phyloP scores from a whole-genome alignment of 2,113 vertebrate species.

The Sciurus niger region DNA sequence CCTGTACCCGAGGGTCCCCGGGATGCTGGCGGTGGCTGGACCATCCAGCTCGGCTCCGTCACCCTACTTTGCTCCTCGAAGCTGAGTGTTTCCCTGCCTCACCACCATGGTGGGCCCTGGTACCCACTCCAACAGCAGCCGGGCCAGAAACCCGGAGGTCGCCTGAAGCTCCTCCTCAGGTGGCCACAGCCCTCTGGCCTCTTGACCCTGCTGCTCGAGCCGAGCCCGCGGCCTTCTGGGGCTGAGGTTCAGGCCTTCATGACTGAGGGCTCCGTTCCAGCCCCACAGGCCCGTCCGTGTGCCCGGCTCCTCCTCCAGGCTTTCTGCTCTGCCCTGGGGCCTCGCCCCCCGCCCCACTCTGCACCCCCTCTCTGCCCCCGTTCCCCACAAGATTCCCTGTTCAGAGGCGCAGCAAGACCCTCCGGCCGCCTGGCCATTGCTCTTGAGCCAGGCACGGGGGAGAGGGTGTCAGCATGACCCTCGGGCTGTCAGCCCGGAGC shows the following conservation, averaged over 20 bases:
- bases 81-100: neutral
- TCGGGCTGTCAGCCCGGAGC: no score
- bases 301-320: neutral
- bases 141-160: neutral
- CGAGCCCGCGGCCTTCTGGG: no score
- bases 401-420: no score
- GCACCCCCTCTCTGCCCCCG: neutral
- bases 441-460: no score
- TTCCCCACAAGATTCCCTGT: no score
- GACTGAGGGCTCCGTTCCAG: neutral
- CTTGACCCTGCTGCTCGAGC: neutral
- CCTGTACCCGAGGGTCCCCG: neutral
- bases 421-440: no score
- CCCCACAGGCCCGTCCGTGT: neutral
- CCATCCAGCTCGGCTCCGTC: no score
- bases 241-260: neutral
- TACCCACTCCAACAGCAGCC: neutral
- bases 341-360: neutral
- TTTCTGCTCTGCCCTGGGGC: neutral
- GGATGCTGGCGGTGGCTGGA: neutral
- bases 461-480: no score
- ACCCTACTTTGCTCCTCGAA: neutral
- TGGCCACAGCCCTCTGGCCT: neutral
- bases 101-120: neutral
- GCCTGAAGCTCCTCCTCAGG: neutral